Evolutionary conservation across 1,140 invertebrate genomes (phyloP).

Genomic region (Diabrotica virgifera): DNA sequence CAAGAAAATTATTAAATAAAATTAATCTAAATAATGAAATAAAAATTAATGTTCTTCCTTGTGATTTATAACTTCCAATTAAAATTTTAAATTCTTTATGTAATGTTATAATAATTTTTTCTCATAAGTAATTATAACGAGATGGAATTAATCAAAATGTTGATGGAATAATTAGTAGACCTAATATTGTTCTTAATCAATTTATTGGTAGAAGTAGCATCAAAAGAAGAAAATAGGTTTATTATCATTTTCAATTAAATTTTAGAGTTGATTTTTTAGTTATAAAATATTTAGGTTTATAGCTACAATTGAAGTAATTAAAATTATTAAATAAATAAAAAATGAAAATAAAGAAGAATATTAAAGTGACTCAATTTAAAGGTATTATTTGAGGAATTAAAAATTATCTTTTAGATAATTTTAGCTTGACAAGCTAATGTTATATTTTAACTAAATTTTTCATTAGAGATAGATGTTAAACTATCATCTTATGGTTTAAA

Average conservation of each 20-base stretch:
- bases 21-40: conserved; percentile 55
- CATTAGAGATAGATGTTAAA: conserved; percentile 22
- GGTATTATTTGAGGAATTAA: conserved; percentile 56
- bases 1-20: conserved; percentile 62
- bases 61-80: conserved; percentile 44
- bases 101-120: conserved; percentile 48
- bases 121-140: conserved; percentile 50
- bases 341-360: conserved; percentile 51
- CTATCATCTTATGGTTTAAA: conserved; percentile 54
- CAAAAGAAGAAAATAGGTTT: conserved; percentile 57
- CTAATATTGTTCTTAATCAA: conserved; percentile 53
- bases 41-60: conserved; percentile 53
- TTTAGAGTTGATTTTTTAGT: conserved; percentile 44
- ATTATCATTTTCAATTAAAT: conserved; percentile 54
- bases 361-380: conserved; percentile 52
- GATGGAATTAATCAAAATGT: conserved; percentile 53
- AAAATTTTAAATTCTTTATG: conserved; percentile 56
- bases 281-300: conserved; percentile 35
- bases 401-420: conserved; percentile 55
- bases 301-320: conserved; percentile 48
- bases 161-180: conserved; percentile 50
- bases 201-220: conserved; percentile 53
- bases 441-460: conserved; percentile 54
- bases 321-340: conserved; percentile 53
- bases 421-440: conserved; percentile 58